Evolutionary conservation across 2,113 vertebrate genomes (phyloP).

Genomic region (Pongo pygmaeus): DNA sequence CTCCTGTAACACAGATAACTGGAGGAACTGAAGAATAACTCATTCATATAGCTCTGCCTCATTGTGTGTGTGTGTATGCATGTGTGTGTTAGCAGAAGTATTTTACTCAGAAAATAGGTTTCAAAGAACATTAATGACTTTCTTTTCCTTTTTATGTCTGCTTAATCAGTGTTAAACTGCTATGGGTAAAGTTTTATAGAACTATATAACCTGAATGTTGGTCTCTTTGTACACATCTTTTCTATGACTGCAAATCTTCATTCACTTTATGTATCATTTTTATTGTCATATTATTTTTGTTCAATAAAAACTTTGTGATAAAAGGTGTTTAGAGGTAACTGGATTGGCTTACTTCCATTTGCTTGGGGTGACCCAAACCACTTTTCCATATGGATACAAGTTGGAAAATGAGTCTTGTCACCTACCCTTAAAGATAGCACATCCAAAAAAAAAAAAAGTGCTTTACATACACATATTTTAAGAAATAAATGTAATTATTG

Average conservation of each 20-base stretch:
- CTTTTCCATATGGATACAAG: background rate
- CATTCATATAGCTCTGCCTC: background rate
- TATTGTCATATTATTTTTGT: slow-evolving; percentile 72
- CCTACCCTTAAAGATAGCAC: background rate
- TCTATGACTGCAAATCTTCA: slow-evolving; percentile 57
- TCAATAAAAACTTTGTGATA: slow-evolving; percentile 79
- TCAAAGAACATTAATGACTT: background rate
- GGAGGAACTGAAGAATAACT: slow-evolving; percentile 24
- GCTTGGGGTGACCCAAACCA: background rate
- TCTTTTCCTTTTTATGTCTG: slow-evolving; percentile 10
- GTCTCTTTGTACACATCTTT: slow-evolving; percentile 56
- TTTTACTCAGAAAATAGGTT: slow-evolving; percentile 56
- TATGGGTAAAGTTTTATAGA: slow-evolving; percentile 34
- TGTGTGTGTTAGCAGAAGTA: background rate
- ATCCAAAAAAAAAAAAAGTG: background rate
- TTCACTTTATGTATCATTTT: slow-evolving; percentile 66
- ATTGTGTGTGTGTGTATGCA: background rate
- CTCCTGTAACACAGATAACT: background rate
- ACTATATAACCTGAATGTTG: slow-evolving; percentile 44
- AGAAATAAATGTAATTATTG: background rate
- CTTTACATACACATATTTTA: background rate
- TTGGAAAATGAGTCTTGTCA: background rate
- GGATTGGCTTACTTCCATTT: slow-evolving; percentile 1
- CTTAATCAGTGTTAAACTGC: slow-evolving; percentile 48
- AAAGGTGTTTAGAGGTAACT: slow-evolving; percentile 45